Base-by-base conservation (phyloP, 1,140 invertebrate genomes). In the Drosophila repleta region DNA sequence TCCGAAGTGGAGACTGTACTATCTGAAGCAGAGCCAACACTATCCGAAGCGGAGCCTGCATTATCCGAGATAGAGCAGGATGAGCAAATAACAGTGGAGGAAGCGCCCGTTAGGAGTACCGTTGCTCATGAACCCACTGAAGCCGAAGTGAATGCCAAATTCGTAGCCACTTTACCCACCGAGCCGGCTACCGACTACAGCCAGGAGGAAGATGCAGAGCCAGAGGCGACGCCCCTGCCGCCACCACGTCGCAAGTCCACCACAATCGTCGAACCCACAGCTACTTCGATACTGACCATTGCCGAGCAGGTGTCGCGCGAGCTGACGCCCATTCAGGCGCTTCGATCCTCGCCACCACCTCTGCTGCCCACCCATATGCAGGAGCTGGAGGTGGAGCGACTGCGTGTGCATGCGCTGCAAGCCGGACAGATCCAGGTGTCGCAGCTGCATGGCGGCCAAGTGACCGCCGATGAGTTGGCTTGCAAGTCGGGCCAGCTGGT, bases 361-460 rank as follows among this genome's bases (percentile, higher is more conserved):
- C 71, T 77, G 18, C 37, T 85, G 11, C 76, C 79, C 0, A 85
- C 58, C 13, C 85, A 93, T 70, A 90, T 97, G 26, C 91, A 92
- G n/a, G 95, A 96, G 80, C 92, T 97, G 48, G 95, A 96, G 74
- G 96, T 97, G 1, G 95, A 96, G 29, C 93, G 95, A 67, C 76
- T 97, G 24, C 96, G 94, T 74, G 96, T 96, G 5, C 95, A 94
- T 24, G 95, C 96, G 74, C 90, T 97, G 17, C 94, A 96, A 83
- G 96, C 96, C 0, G 94, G 94, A 39, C 96, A 95, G 89, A 96
- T 97, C 52, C 92, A 95, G 15, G 96, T 96, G 0, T 96, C 96
- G 1, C 96, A 96, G 87, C 94, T 97, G 37, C 96, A 96, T 83
- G 94, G 95, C 2, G 93, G 94, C 39, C 94, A 94, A 4, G 93